Base-by-base conservation (phyloP, 1,140 invertebrate genomes). In the Solenopsis invicta region DNA sequence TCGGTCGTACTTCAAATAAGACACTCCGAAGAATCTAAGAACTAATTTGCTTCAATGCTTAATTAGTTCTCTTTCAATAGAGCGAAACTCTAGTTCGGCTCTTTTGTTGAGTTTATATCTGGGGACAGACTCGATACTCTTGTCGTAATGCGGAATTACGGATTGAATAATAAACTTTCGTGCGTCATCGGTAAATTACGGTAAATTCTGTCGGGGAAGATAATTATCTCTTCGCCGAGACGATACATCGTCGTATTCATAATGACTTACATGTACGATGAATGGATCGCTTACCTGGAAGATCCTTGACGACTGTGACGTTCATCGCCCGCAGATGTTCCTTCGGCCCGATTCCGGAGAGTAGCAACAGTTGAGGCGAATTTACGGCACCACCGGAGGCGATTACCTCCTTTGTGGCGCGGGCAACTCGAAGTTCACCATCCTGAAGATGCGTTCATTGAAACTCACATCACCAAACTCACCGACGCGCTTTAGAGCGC, bases 341-440 rank as follows among this genome's bases (percentile, higher is more conserved):
- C 62, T 95, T 96, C 0, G 97, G 96, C 4, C 97, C 97, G 9
- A 98, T 96, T 10, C 97, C 97, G 37, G 97, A 97, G 0, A 97
- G 94, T 74, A 98, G 94, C 1, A 98, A 94, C 8, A 98, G 92
- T 93, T 97, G 96, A 0, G 97, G 97, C 0, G 97, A 96, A 90
- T 96, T 96, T 13, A 97, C 92, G 0, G 96, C 95, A 6, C 97
- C 97, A 5, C 95, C 96, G 2, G 96, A 96, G 29, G 94, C 87
- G 37, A 96, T 93, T 12, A 96, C 93, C 92, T 96, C 96, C 34
- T 93, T 93, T 5, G 90, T 82, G 0, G 94, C 94, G 5, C 94
- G 91, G 5, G 92, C 93, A 3, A 75, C 80, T 89, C 86, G 54
- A 77, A 88, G 54, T 71, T 90, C 56, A 12, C 93, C 93, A 59